These are phyloP conservation scores for Chironomus tentans DNA, from an alignment of 2,888 invertebrate genomes.

Conservation along the genomic window DNA sequence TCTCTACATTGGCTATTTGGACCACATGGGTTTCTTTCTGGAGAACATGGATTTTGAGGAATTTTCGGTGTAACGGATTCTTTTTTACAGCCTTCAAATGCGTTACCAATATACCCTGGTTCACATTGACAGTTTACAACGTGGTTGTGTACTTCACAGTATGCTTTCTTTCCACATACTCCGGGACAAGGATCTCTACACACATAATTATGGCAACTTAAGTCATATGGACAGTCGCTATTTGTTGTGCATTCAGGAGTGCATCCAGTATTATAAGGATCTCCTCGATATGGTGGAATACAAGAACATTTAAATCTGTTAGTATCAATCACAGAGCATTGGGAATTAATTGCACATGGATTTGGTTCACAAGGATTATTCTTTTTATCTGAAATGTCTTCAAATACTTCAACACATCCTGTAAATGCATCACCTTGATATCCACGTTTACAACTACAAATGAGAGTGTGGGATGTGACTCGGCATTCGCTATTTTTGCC, in stretches of 20 bases:
- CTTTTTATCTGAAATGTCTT: neutral
- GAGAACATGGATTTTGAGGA: constrained; percentile 50
- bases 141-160: constrained; percentile 73
- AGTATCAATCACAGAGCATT: neutral
- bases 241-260: constrained; percentile 76
- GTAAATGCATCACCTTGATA: constrained; percentile 67
- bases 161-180: constrained; percentile 72
- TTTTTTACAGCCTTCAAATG: constrained; percentile 66
- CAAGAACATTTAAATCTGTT: constrained; percentile 68
- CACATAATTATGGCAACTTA: constrained; percentile 74
- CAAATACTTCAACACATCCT: constrained; percentile 45
- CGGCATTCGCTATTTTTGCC: constrained; percentile 66
- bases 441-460: constrained; percentile 65
- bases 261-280: constrained; percentile 77
- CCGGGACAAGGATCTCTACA: constrained; percentile 80
- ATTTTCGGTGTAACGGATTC: constrained; percentile 32
- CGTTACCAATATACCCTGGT: constrained; percentile 70
- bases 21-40: constrained; percentile 65
- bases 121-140: constrained; percentile 73
- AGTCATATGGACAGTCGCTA: constrained; percentile 66
- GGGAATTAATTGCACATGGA: constrained; percentile 60
- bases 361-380: constrained; percentile 68
- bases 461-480: constrained; percentile 63
- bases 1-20: constrained; percentile 63
- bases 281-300: constrained; percentile 78